Base-by-base conservation (phyloP, 2,113 vertebrate species). In the Narcine bancroftii region DNA sequence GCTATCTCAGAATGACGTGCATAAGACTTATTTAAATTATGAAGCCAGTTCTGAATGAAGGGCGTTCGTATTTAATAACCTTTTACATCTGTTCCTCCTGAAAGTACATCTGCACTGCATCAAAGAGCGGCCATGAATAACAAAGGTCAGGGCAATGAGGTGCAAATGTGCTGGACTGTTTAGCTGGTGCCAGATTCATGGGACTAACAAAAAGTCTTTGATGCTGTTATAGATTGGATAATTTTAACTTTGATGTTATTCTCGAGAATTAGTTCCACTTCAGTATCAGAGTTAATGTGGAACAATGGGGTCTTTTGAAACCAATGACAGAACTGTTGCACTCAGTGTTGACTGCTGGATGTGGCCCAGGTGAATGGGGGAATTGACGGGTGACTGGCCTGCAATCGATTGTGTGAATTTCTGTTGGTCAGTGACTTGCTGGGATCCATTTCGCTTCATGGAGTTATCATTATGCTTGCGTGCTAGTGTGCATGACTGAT, bases 11-110 rank as follows among this genome's bases (percentile, higher is more conserved):
- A 39, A 36, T 60, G 13, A 6, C 36, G 60, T 0, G 33, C 50
- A n/a, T n/a, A 87, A 6, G n/a, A 36, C 17, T 87, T 87, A 63
- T 63, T 87, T 87, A 21, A n/a, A 87, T 87, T 63, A 79, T 45
- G 65, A 39, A 66, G 77, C 36, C 92, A 47, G 39, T 26, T n/a
- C 92, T 75, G 50, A 39, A 33, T 33, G 36, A 87, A 21, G n/a
- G 81, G 81, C 81, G 53, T 63, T 53, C 81, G 60, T n/a, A 87
- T 60, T 60, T 33, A 36, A 60, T 63, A 83, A 26, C 33, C 53
- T 19, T n/a, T n/a, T 19, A 60, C 81, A 87, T 87, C 53, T 87
- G 81, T 63, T 87, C 81, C 53, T 36, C 56, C 53, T 87, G 81
- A 87, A 53, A 6, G 9, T 87, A 87, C 53, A 87, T 87, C 81